These are phyloP conservation scores for Dasypolia templi DNA, from an alignment of 2,888 invertebrate genomes.

Conservation along the genomic window DNA sequence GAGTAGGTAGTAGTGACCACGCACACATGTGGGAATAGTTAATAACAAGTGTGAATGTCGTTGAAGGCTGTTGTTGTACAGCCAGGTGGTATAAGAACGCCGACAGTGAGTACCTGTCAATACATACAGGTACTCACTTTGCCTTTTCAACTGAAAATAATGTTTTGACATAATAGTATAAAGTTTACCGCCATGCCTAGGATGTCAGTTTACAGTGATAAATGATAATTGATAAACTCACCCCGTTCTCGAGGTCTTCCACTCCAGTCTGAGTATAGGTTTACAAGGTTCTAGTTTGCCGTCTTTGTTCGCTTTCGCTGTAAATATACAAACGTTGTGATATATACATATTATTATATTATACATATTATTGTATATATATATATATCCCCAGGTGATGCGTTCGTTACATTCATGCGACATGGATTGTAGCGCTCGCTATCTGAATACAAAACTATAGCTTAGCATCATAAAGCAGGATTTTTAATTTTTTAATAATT, in stretches of 20 bases:
- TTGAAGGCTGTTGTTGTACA: too few species aligned
- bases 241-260: constrained; percentile 97
- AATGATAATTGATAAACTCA: constrained; percentile 76
- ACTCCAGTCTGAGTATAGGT: constrained; percentile 98
- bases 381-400: not conserved
- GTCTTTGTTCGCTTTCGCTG: constrained; percentile 97
- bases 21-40: not conserved
- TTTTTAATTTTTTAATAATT: not conserved
- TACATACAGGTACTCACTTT: too few species aligned
- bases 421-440: not conserved
- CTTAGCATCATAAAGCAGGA: not conserved
- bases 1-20: too few species aligned
- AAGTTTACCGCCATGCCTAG: not conserved
- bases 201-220: not conserved
- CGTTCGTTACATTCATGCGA: not conserved
- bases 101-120: not conserved
- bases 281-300: constrained; percentile 98
- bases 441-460: not conserved
- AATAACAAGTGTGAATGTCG: not conserved
- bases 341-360: too few species aligned
- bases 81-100: not conserved
- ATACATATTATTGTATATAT: too few species aligned
- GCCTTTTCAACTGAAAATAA: not conserved
- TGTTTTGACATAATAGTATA: not conserved
- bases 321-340: constrained; percentile 76